These are phyloP conservation scores for Sabellastarte sp. DNA, from an alignment of 2,888 invertebrate species.

Conservation along the genomic window DNA sequence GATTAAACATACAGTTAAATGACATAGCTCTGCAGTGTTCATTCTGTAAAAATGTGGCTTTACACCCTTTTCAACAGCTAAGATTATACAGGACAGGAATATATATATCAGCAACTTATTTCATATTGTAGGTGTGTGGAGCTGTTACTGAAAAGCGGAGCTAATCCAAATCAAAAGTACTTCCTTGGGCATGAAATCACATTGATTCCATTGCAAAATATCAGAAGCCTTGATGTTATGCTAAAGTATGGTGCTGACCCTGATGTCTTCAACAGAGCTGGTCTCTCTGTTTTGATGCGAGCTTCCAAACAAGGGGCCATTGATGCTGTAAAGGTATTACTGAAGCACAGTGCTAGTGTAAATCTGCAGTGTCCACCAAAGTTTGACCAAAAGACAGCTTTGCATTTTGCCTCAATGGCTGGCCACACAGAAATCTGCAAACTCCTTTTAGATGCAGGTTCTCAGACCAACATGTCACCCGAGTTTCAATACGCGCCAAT, in stretches of 20 bases:
- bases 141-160: constrained; percentile 78
- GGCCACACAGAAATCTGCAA: constrained; percentile 73
- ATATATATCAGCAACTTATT: too few species aligned
- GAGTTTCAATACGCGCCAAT: constrained; percentile 74
- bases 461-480: constrained; percentile 67
- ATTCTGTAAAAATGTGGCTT: too few species aligned
- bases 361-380: constrained; percentile 83
- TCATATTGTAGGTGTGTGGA: too few species aligned
- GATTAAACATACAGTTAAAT: too few species aligned
- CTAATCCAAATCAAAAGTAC: constrained; percentile 87
- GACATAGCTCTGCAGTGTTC: too few species aligned
- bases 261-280: constrained; percentile 81
- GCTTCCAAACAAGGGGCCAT: constrained; percentile 67
- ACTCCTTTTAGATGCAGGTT: constrained; percentile 76
- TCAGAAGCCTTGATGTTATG: constrained; percentile 72
- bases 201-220: constrained; percentile 74
- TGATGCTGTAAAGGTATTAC: constrained; percentile 62
- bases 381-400: constrained; percentile 81
- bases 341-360: constrained; percentile 81
- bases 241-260: constrained; percentile 84
- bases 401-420: constrained; percentile 84
- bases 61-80: too few species aligned
- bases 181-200: constrained; percentile 90
- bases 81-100: too few species aligned
- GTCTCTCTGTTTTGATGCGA: constrained; percentile 87